These are phyloP conservation scores for Metopolophium dirhodum DNA, from an alignment of 1,140 invertebrate genomes.

Conservation along the genomic window DNA sequence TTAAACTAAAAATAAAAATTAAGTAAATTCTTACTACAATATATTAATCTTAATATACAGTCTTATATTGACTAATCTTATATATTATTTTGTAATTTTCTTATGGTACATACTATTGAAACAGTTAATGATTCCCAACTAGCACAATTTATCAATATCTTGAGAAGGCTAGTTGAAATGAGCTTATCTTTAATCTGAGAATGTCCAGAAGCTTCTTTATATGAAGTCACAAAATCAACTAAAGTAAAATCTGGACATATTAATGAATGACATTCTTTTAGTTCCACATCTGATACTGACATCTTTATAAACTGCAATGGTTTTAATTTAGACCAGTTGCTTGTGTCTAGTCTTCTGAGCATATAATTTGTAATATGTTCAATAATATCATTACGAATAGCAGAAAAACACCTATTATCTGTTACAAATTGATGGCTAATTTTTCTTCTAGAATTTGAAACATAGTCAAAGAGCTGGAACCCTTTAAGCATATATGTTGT, in stretches of 20 bases:
- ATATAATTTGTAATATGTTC: not conserved
- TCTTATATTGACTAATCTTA: too few relatives aligned
- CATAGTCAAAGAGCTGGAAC: not conserved
- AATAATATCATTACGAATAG: not conserved
- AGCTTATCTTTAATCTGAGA: not conserved
- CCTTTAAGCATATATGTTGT: not conserved
- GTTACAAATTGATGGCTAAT: not conserved
- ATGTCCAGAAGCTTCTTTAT: not conserved
- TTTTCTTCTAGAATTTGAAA: not conserved
- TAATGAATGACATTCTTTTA: slow-evolving; percentile 10
- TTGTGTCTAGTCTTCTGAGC: not conserved
- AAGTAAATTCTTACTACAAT: too few relatives aligned
- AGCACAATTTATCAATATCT: not conserved
- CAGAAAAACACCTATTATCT: not conserved
- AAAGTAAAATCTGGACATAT: not conserved
- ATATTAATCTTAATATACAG: too few relatives aligned
- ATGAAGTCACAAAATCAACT: slow-evolving; percentile 18
- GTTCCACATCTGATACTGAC: not conserved
- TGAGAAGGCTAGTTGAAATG: not conserved
- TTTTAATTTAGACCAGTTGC: not conserved
- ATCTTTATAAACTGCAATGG: not conserved
- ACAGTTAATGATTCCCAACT: not conserved
- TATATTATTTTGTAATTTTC: too few relatives aligned
- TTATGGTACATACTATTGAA: not conserved
- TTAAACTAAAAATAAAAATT: too few relatives aligned